Conservation (phyloP, 2,113 vertebrate genomes). For the Cyphomyrus discorhynchus region DNA sequence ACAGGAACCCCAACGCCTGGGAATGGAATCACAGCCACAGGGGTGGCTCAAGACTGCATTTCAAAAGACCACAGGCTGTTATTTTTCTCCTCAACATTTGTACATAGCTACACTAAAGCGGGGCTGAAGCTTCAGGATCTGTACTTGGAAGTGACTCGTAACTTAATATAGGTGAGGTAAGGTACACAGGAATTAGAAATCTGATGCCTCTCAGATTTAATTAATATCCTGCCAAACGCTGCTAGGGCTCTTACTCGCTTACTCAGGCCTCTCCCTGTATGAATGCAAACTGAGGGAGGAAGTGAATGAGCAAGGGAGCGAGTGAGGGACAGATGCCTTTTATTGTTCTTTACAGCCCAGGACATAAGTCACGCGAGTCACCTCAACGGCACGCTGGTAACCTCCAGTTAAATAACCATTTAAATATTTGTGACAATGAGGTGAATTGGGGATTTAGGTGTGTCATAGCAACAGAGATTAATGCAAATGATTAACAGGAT, state of each 20-base stretch:
- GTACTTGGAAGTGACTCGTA: not conserved
- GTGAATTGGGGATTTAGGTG: not conserved
- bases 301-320: not conserved
- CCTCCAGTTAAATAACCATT: not conserved
- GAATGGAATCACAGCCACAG: not conserved
- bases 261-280: not conserved
- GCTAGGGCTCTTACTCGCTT: not conserved
- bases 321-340: not conserved
- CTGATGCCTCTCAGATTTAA: not conserved
- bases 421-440: not conserved
- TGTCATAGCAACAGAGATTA: not conserved
- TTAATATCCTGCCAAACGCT: not conserved
- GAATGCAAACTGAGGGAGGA: not conserved
- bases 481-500: constrained; percentile 1
- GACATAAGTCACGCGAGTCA: not conserved
- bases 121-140: not conserved
- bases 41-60: not conserved
- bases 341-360: not conserved
- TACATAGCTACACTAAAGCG: not conserved
- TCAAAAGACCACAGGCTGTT: not conserved
- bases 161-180: constrained; percentile 1
- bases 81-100: not conserved
- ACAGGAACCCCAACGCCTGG: not conserved
- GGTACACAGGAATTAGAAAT: not conserved
- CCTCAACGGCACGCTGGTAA: not conserved